Percentiles rank a stretch among this genome's conserved stretches.
phyloP scores from a whole-genome alignment of 2,797 vertebrate genomes.

The Spatula clypeata region DNA sequence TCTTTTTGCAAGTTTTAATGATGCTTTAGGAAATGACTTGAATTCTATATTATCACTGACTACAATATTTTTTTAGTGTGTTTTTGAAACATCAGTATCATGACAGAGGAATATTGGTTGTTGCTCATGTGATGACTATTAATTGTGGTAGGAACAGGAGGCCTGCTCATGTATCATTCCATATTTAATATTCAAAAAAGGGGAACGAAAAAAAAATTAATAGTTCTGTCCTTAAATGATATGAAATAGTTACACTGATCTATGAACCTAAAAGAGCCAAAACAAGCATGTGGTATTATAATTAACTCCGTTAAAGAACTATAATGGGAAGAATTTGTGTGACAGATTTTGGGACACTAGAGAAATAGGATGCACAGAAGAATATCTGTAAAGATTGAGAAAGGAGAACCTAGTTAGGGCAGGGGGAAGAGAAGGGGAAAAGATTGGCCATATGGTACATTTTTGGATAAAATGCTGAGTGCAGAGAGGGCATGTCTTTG shows the following conservation, averaged over 20 bases:
- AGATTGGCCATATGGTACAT: neutral
- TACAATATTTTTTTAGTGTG: neutral
- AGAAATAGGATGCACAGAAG: neutral
- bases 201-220: neutral
- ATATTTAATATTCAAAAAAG: neutral
- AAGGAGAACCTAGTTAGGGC: neutral
- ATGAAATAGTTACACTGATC: neutral
- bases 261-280: neutral
- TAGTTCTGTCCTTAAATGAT: neutral
- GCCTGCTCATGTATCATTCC: neutral
- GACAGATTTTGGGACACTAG: neutral
- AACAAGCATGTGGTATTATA: fast-evolving
- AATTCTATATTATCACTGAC: neutral
- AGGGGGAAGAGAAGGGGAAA: neutral
- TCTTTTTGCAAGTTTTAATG: neutral
- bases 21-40: neutral
- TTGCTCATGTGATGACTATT: neutral
- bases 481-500: neutral
- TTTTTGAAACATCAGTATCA: neutral
- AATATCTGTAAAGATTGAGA: neutral
- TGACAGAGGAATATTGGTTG: neutral
- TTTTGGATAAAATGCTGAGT: neutral
- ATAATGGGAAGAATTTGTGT: neutral
- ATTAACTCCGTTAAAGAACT: neutral
- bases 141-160: neutral